Evolutionary conservation across 2,113 vertebrate genomes (phyloP), one percentile per base, ranked within the genome.

Genomic region (Brachypteracias leptosomus): DNA sequence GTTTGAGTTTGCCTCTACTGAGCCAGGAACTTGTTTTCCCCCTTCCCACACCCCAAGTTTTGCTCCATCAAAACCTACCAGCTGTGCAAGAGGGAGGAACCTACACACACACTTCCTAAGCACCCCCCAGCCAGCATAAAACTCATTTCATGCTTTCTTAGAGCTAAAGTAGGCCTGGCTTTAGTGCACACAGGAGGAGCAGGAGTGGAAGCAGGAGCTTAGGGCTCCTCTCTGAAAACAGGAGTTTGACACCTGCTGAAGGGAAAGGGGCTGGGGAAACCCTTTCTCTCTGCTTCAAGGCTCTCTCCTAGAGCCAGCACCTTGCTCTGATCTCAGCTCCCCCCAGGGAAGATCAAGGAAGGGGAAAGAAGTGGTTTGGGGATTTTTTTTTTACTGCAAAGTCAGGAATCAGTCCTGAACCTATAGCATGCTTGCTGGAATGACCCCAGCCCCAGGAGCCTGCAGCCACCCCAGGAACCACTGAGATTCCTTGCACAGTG

Each of bases 351-450:
- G 20, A n/a, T 66, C 42, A 42, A 44, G 38, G 72, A 91, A 66
- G 59, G 96, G 19, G 12, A 93, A 58, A 62, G 11, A 73, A 82
- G 26, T 13, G 35, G 33, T 38, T 83, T 93, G 78, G 63, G 28
- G 90, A 75, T 89, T 94, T 95, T 95, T 74, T 92, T 95, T 96
- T 95, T 94, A 84, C 95, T 89, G 77, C 65, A 72, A 95, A 96
- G 79, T 96, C 91, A 61, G 76, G 88, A 93, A 93, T 77, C 67
- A 35, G 58, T 62, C 91, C 80, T 67, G 51, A 96, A 78, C 78
- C 73, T 80, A 93, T 96, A 81, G 78, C 76, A 76, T 28, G 9
- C 25, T 82, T 3, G 0, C 29, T 62, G 13, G 16, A 66, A 52
- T 33, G 10, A 52, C 2, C 8, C 5, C 44, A 65, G 25, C 11